Percentiles rank a stretch among this genome's conserved stretches.
Conservation (phyloP, 2,888 invertebrate genomes). For the Papilio elwesi region DNA sequence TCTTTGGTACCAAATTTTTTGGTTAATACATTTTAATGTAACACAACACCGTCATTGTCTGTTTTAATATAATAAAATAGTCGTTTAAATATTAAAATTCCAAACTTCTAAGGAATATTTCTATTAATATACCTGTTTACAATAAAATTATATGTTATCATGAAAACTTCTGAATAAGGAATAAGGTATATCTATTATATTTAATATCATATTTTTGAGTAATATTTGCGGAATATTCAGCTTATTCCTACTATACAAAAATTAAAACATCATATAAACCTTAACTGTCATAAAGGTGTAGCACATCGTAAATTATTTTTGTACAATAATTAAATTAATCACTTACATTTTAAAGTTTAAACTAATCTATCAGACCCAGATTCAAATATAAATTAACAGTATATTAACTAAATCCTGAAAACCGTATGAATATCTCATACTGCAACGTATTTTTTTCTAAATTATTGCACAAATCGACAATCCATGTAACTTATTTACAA, state of each 20-base stretch:
- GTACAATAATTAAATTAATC: constrained; percentile 4
- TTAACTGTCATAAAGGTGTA: neutral
- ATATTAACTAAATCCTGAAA: neutral
- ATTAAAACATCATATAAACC: constrained; percentile 1
- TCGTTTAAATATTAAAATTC: too few species aligned
- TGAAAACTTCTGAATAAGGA: constrained; percentile 7
- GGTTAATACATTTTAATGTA: constrained; percentile 33
- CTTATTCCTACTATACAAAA: constrained; percentile 12
- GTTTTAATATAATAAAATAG: neutral
- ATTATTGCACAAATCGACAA: constrained; percentile 32
- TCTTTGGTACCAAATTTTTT: constrained; percentile 65
- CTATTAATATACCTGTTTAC: neutral
- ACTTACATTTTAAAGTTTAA: constrained; percentile 11
- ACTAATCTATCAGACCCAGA: constrained; percentile 35
- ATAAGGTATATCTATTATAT: neutral
- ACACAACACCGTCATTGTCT: neutral
- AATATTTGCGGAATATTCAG: neutral
- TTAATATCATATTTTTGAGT: constrained; percentile 16
- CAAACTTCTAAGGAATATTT: neutral
- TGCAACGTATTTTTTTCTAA: constrained; percentile 4
- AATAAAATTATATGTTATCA: neutral
- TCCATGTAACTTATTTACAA: constrained; percentile 10
- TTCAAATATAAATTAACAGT: constrained; percentile 9
- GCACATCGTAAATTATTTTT: neutral
- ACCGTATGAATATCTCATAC: constrained; percentile 15